Evolutionary conservation across 2,888 invertebrate genomes (phyloP).

Genomic region (Ormyrus pomaceus): DNA sequence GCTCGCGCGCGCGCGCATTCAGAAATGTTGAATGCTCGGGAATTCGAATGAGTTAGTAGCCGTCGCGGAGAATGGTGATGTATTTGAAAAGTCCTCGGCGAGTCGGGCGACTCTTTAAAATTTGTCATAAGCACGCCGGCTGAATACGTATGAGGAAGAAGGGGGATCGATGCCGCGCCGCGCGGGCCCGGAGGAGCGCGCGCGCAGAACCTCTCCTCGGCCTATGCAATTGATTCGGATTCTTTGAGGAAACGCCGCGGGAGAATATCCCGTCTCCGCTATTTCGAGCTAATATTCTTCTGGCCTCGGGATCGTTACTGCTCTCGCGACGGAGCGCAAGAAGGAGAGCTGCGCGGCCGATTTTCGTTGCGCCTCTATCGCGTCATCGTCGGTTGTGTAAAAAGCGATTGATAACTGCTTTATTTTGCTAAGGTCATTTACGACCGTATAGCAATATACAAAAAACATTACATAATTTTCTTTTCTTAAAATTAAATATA

Average conservation of each 20-base stretch:
- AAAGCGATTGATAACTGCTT: background rate
- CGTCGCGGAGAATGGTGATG: constrained; percentile 5
- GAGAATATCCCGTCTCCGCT: constrained; percentile 58
- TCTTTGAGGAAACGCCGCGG: background rate
- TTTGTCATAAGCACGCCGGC: constrained; percentile 32
- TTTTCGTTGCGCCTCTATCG: constrained; percentile 32
- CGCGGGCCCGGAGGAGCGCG: no score
- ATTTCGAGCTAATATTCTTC: constrained; percentile 61
- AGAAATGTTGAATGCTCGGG: no score
- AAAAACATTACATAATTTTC: no score
- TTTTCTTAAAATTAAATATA: no score
- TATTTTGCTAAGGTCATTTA: no score
- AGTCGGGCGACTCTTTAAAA: constrained; percentile 32
- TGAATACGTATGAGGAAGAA: constrained; percentile 20
- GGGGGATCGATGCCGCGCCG: background rate
- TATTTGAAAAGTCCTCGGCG: constrained; percentile 18
- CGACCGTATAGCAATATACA: no score
- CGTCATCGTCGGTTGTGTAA: constrained; percentile 56
- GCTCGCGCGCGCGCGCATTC: no score
- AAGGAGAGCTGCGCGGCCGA: background rate
- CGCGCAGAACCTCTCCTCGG: no score
- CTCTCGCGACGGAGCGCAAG: constrained; percentile 30
- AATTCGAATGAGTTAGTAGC: no score
- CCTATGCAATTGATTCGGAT: no score
- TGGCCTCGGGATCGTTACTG: constrained; percentile 51